Evolutionary conservation across 2,888 invertebrate genomes (phyloP), one percentile per base, ranked within the genome.

Genomic region (Pristionchus exspectatus): DNA sequence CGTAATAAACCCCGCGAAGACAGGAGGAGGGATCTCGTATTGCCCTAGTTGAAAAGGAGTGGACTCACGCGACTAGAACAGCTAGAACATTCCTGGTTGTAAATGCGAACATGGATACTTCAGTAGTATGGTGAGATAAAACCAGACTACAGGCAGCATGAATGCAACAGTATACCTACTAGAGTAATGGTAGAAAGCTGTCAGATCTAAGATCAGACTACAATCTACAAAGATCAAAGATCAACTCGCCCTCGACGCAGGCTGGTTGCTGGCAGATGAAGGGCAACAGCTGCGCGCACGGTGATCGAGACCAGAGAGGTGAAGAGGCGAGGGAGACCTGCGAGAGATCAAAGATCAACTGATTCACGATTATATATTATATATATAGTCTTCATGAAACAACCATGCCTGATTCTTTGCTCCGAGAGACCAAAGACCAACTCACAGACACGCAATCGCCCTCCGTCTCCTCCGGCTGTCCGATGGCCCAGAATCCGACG

Each of bases 211-310:
- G 33, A 18, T 33, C 38, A 74, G 3, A 38, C 24, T 63, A 10
- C 63, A n/a, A 63, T 1, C 63, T 2, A 21, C 81, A 56, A 59
- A 59, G 84, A 69, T 44, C 44, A 87, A 87, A 50, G 69, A 66
- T 83, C 72, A 66, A 59, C 69, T 50, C 16, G 95, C 94, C 97
- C 95, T 97, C 96, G 89, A 98, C 98, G 95, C 98, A 98, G 87
- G 98, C 98, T 92, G 96, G 96, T 50, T 98, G 96, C 95, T 97
- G 97, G 95, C 98, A 98, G 97, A 98, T 97, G 95, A 98, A 98
- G 50, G 98, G 98, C 94, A 98, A 96, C 87, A 98, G 96, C 89
- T 97, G 97, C 96, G 98, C 98, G 95, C 98, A 98, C 56, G 98
- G 98, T 89, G 97, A 97, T 91, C 98, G 96, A 95, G 97, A 97